Percentiles rank a stretch among this genome's conserved stretches.
These are phyloP conservation scores for Pyxicephalus adspersus DNA, from an alignment of 2,113 vertebrate genomes.

Conservation along the genomic window DNA sequence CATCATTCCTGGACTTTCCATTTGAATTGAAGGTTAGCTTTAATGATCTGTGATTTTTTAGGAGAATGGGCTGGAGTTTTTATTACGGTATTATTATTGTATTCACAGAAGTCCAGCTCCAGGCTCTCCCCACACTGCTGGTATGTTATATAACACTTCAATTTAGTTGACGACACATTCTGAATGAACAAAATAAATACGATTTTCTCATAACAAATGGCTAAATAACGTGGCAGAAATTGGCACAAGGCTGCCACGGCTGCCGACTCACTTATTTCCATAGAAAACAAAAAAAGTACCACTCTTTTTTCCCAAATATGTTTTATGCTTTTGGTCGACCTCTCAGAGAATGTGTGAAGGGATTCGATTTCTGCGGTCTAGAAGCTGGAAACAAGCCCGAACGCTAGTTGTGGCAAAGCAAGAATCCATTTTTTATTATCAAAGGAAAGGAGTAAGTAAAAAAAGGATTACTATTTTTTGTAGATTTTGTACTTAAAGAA, in stretches of 20 bases:
- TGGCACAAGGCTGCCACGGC: neutral
- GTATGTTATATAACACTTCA: neutral
- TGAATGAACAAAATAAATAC: conserved; percentile 22
- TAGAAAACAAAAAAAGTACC: neutral
- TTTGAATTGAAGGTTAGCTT: too few relatives aligned
- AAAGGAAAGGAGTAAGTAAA: neutral
- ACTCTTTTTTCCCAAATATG: neutral
- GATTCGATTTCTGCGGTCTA: neutral
- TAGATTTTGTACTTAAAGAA: neutral
- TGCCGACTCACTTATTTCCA: neutral
- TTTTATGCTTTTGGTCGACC: neutral
- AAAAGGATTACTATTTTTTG: neutral
- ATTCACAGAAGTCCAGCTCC: neutral
- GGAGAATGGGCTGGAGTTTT: neutral
- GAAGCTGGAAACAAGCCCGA: neutral
- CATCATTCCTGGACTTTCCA: too few relatives aligned
- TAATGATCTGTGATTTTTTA: too few relatives aligned
- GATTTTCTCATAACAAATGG: conserved; percentile 24
- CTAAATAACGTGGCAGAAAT: neutral
- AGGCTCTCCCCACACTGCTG: neutral
- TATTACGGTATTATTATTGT: neutral
- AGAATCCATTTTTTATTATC: neutral
- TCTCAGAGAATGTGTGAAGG: neutral
- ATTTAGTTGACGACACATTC: neutral
- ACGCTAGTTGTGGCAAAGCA: neutral